Percentiles rank a stretch among this genome's conserved stretches.
Conservation (phyloP, 1,140 invertebrate genomes). For the Wiebesia pumilae region DNA sequence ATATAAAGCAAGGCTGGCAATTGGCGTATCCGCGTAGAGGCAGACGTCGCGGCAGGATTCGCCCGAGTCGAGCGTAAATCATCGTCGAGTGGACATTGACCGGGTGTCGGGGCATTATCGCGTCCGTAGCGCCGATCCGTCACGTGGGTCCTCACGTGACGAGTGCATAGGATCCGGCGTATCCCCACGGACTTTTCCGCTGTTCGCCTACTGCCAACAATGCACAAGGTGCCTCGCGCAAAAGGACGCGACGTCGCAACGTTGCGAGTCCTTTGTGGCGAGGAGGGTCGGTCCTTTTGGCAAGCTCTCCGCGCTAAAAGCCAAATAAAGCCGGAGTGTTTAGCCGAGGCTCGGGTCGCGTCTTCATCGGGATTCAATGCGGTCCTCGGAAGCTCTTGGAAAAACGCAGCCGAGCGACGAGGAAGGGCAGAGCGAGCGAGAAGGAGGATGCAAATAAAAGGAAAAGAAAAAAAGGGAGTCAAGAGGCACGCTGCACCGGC, state of each 20-base stretch:
- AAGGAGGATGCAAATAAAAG: not conserved
- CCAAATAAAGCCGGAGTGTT: not conserved
- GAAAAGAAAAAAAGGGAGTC: not conserved
- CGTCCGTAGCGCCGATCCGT: too few relatives aligned
- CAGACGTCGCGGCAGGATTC: not conserved
- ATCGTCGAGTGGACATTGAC: not conserved
- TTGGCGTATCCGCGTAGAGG: too few relatives aligned
- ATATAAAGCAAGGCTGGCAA: too few relatives aligned
- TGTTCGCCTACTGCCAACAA: not conserved
- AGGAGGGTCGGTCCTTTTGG: not conserved
- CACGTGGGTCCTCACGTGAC: not conserved
- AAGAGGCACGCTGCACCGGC: not conserved
- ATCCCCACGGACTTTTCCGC: not conserved
- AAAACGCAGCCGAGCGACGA: slow-evolving; percentile 11
- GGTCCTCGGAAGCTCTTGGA: slow-evolving; percentile 13
- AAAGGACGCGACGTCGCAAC: not conserved
- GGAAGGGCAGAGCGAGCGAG: not conserved
- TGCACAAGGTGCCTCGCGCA: not conserved
- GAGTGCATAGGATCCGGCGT: too few relatives aligned
- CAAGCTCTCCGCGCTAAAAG: not conserved
- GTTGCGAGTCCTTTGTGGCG: not conserved
- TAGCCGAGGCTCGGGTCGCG: not conserved
- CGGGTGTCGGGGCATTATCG: too few relatives aligned
- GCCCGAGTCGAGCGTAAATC: not conserved
- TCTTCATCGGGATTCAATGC: not conserved